phyloP scores from a whole-genome alignment of 2,888 invertebrate species.

The Yponomeuta malinellus region DNA sequence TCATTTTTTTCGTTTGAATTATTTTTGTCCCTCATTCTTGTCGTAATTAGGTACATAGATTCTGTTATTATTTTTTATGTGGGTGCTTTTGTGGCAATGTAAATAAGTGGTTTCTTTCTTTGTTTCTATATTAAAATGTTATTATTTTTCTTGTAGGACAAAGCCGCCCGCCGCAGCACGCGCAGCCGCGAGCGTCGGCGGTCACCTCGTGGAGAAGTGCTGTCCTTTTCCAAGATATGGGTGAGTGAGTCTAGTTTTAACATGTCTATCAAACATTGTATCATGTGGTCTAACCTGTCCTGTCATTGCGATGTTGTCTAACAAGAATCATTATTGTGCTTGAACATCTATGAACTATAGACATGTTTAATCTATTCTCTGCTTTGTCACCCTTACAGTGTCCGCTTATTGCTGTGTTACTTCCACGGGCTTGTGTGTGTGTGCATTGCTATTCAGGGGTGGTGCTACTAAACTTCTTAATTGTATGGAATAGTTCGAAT shows the following conservation, averaged over 20 bases:
- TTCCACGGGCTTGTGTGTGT: not conserved
- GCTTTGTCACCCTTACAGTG: not conserved
- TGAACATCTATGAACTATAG: not conserved
- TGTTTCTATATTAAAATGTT: too few species aligned
- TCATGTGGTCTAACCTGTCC: not conserved
- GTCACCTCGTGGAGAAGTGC: conserved; percentile 77
- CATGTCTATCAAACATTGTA: conserved; percentile 8
- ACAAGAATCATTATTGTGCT: not conserved
- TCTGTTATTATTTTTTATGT: too few species aligned
- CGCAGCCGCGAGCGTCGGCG: conserved; percentile 67
- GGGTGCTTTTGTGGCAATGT: too few species aligned
- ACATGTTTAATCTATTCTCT: conserved; percentile 14
- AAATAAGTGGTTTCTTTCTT: too few species aligned
- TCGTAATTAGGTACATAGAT: too few species aligned
- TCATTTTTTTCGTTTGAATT: too few species aligned
- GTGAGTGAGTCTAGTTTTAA: conserved; percentile 50
- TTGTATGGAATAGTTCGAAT: not conserved
- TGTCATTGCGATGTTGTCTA: not conserved
- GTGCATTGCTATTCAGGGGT: not conserved
- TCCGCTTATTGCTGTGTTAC: not conserved
- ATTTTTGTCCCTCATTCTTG: too few species aligned
- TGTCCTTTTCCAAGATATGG: conserved; percentile 88
- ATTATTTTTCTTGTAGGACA: conserved; percentile 30
- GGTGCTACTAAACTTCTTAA: not conserved
- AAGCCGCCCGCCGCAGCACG: conserved; percentile 51